Base-by-base conservation (phyloP, 2,797 vertebrate genomes). In the Microhierax caerulescens region DNA sequence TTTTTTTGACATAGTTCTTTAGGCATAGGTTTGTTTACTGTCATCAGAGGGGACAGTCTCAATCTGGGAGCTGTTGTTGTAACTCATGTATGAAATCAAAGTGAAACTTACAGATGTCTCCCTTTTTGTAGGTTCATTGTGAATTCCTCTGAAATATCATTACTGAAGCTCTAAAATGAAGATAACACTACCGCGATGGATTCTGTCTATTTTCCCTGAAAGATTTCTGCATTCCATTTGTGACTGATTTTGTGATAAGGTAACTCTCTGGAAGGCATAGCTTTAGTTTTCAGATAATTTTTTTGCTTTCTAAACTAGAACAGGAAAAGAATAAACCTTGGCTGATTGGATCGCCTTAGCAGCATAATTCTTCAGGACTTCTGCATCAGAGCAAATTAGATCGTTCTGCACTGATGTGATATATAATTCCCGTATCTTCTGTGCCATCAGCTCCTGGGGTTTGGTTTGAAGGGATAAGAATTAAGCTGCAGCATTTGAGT, bases 321-420 rank as follows among this genome's bases (percentile, higher is more conserved):
- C 64, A 86, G 85, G 41, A 68, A 68, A 83, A 91, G 65, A 95
- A 96, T 73, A 96, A 96, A 81, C 67, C 36, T 65, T 77, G 48
- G 84, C 77, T 94, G 92, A 96, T 64, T 83, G 94, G 84, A 95
- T 91, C 2, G 28, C 67, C 90, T 95, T 94, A 89, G 91, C 93
- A 96, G 73, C 47, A 27, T 90, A 98, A 96, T 96, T 97, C 95
- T 97, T 90, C 92, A 94, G 94, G 97, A 96, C 68, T 73, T 94
- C 93, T 79, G 80, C 91, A 96, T 96, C 90, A 87, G 32, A 95
- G 84, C 78, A 97, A 97, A 98, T 98, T 95, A 97, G 96, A 97
- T 97, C 67, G 59, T 88, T 95, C 93, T 88, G 92, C 81, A 93
- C 77, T 94, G 90, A 96, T 94, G 85, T 91, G 97, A 84, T 89